Evolutionary conservation across 2,113 vertebrate species (phyloP).

Genomic region (Pholis gunnellus): DNA sequence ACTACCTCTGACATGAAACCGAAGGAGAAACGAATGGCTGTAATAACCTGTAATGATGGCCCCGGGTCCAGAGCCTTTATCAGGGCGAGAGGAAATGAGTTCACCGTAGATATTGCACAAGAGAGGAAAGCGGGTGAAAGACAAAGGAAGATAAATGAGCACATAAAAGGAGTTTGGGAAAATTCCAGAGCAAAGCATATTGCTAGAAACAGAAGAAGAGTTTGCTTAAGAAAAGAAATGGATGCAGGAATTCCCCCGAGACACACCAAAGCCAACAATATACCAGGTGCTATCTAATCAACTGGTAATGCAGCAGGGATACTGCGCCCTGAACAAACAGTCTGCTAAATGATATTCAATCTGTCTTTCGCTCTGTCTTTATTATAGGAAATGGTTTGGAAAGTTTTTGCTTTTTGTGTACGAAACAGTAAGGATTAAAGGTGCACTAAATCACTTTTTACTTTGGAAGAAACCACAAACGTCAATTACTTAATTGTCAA

Average conservation of each 20-base stretch:
- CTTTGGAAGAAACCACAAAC: not conserved
- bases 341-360: slow-evolving; percentile 8
- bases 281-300: slow-evolving; percentile 5
- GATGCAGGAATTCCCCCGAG: slow-evolving; percentile 40
- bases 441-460: not conserved
- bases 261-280: slow-evolving; percentile 45
- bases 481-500: not conserved
- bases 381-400: not conserved
- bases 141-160: slow-evolving; percentile 61
- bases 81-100: slow-evolving; percentile 56
- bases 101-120: slow-evolving; percentile 31
- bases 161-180: slow-evolving; percentile 33
- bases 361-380: not conserved
- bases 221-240: slow-evolving; percentile 24
- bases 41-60: slow-evolving; percentile 65
- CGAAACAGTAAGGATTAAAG: not conserved
- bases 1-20: slow-evolving; percentile 29
- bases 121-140: slow-evolving; percentile 35
- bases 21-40: slow-evolving; percentile 62
- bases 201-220: not conserved
- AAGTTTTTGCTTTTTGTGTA: not conserved
- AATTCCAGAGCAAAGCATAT: slow-evolving; percentile 43
- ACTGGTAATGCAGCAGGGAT: not conserved
- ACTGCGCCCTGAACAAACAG: slow-evolving; percentile 37
- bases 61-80: slow-evolving; percentile 35